Conservation (phyloP, 2,113 vertebrate genomes). For the Euleptes europaea region DNA sequence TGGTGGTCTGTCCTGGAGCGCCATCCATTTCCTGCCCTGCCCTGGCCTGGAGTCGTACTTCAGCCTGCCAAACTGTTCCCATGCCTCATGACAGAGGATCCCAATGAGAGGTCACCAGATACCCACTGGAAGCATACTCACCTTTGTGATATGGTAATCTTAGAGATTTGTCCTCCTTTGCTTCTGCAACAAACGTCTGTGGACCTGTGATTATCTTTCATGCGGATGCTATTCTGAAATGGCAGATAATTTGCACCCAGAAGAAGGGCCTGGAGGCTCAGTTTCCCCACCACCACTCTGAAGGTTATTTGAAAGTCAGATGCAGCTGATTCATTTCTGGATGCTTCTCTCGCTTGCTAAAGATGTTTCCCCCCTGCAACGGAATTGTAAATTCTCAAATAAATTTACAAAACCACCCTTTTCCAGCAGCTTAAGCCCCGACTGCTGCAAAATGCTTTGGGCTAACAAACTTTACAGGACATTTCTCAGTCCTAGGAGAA, state of each 20-base stretch:
- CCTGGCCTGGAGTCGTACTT: not conserved
- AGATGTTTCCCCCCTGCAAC: not conserved
- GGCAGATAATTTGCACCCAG: not conserved
- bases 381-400: not conserved
- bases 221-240: not conserved
- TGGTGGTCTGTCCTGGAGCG: no score
- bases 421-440: not conserved
- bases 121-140: no score
- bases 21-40: no score
- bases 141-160: not conserved
- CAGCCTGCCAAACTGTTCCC: not conserved
- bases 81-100: not conserved
- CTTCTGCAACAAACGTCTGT: constrained; percentile 44
- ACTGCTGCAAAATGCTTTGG: not conserved
- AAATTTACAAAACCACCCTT: not conserved
- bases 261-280: not conserved
- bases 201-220: not conserved
- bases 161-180: constrained; percentile 36
- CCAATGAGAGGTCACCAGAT: not conserved
- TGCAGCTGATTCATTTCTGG: not conserved
- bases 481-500: not conserved
- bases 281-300: not conserved
- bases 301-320: not conserved
- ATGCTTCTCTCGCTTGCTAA: not conserved
- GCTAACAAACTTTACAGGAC: not conserved